Conservation (phyloP, 1,140 invertebrate species). For the Zaprionus capensis region DNA sequence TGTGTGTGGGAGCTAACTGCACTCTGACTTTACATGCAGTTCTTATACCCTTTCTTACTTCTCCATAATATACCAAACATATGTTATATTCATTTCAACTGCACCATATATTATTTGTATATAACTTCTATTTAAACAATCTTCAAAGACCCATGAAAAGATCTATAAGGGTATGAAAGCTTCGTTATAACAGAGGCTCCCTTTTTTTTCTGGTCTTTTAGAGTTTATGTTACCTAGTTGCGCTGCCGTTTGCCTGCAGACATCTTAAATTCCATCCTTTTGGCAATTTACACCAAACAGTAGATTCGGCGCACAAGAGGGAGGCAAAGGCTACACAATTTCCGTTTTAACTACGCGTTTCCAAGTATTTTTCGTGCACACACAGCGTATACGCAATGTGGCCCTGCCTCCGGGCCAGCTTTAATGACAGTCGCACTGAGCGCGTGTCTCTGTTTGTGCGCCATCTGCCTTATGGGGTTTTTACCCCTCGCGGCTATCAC, state of each 20-base stretch:
- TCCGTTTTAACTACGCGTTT: conserved; percentile 31
- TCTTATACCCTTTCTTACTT: too few relatives aligned
- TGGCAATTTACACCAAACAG: conserved; percentile 46
- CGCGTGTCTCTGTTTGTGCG: conserved; percentile 4
- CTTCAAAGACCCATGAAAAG: too few relatives aligned
- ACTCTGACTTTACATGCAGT: background rate
- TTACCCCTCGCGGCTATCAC: conserved; percentile 6
- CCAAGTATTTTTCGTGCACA: conserved; percentile 37
- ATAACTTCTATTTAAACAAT: too few relatives aligned
- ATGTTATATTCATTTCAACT: too few relatives aligned
- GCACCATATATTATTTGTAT: too few relatives aligned
- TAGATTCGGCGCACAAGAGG: background rate
- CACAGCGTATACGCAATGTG: conserved; percentile 58
- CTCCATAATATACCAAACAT: too few relatives aligned
- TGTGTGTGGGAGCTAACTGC: background rate
- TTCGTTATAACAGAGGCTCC: background rate
- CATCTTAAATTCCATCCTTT: conserved; percentile 61
- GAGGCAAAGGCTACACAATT: conserved; percentile 25
- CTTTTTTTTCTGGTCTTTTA: conserved; percentile 25
- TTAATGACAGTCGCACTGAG: conserved; percentile 37
- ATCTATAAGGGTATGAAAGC: background rate
- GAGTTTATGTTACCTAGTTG: conserved; percentile 24
- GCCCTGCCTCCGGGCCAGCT: conserved; percentile 20
- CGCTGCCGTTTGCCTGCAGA: conserved; percentile 38
- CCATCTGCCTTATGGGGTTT: background rate